Conservation (phyloP, 2,797 vertebrate genomes). For the Neostethus bicornis region DNA sequence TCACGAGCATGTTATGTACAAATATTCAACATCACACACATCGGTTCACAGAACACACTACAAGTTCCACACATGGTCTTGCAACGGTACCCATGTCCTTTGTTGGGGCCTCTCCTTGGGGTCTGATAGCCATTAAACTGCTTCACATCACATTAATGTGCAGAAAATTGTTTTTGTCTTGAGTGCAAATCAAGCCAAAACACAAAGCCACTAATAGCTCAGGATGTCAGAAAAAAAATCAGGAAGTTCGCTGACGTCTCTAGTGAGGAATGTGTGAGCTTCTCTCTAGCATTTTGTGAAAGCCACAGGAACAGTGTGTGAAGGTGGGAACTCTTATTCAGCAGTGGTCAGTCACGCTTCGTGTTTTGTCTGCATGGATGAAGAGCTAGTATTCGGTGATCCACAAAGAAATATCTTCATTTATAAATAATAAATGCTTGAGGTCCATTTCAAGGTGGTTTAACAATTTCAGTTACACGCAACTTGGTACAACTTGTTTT, state of each 20-base stretch:
- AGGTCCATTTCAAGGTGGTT: no score
- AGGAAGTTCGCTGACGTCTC: constrained; percentile 51
- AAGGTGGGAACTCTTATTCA: constrained; percentile 17
- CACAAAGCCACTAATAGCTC: constrained; percentile 16
- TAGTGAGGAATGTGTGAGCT: constrained; percentile 61
- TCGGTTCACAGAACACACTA: background rate
- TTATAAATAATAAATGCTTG: constrained; percentile 8
- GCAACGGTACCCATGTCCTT: constrained; percentile 10
- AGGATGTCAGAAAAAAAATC: constrained; percentile 43
- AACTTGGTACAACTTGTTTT: no score
- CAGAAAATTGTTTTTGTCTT: constrained; percentile 49
- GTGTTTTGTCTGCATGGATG: constrained; percentile 12
- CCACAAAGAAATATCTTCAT: constrained; percentile 8
- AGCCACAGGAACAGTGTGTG: constrained; percentile 26
- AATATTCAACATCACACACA: constrained; percentile 19
- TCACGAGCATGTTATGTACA: constrained; percentile 49
- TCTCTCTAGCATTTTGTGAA: constrained; percentile 39
- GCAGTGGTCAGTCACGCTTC: constrained; percentile 21
- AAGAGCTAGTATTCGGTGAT: constrained; percentile 6
- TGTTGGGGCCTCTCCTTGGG: constrained; percentile 1
- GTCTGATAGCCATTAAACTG: constrained; percentile 10
- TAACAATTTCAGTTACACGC: no score
- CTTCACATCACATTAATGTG: constrained; percentile 19
- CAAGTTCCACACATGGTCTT: constrained; percentile 10
- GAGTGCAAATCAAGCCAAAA: constrained; percentile 38